Evolutionary conservation across 2,888 invertebrate genomes (phyloP), one percentile per base, ranked within the genome.

Genomic region (Drosophila seclusa): DNA sequence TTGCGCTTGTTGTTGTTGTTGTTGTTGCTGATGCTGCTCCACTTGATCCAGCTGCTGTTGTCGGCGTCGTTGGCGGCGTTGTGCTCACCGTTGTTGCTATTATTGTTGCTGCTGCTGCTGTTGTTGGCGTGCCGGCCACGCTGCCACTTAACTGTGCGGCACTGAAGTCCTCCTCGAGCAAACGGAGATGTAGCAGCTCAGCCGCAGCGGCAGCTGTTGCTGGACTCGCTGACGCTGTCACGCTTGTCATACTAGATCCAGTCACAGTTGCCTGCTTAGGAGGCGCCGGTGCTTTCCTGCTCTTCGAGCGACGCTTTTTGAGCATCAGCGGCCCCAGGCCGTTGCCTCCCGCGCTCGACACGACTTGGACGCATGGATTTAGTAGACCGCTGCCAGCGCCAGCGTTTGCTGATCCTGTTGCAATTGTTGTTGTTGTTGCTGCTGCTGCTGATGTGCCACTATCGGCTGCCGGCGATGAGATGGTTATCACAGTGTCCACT

Each of bases 261-360:
- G 71, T 58, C 32, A 45, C 59, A 52, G 73, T 36, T 83, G 91
- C 80, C 90, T 90, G 94, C 90, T 93, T 93, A 80, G 93, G 95
- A 81, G 93, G 94, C 81, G 94, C 94, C 90, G 94, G 94, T 92
- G 93, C 92, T 92, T 95, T 94, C 82, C 95, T 93, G 89, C 95
- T 95, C 93, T 95, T 95, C 87, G 95, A 95, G 77, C 95, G 94
- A 78, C 95, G 94, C 90, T 95, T 95, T 73, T 93, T 92, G 88
- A 94, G 92, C 92, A 94, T 92, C 85, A 93, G 88, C 73, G 93
- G 93, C 69, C 94, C 94, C 86, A 94, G 86, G 79, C 93, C 94
- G 87, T 93, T 93, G 84, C 93, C 93, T 80, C 93, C 92, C 58
- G 90, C 76, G 85, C 90, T 89, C 78, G 91, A 86, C 81, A 90